Base-by-base conservation (phyloP, 2,797 vertebrate species). In the Scarus forsteni region DNA sequence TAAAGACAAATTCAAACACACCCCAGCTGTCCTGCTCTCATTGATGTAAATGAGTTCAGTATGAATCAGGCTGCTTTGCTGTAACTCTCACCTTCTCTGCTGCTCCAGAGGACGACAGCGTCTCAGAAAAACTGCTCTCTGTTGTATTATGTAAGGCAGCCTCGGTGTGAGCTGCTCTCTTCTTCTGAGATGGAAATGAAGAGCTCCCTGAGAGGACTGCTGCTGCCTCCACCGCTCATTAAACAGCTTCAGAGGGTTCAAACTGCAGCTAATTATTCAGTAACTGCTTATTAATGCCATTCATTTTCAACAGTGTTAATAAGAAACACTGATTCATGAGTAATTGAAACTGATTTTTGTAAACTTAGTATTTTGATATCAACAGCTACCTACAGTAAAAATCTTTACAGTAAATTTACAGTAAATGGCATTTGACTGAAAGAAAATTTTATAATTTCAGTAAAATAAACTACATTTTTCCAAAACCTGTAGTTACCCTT, bases 1-100 rank as follows among this genome's bases (percentile, higher is more conserved):
- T 92, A 91, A 92, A 93, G 81, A 77, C 53, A 81, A 82, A 78
- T 84, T 62, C 40, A 83, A 66, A 87, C 66, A 77, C 66, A 44
- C 16, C 73, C 18, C 42, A 6, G 10, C 18, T 35, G 51, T 0
- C 35, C 53, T 38, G 10, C 16, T 72, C 19, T 78, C 44, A 3
- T 77, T 63, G 7, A 53, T 77, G 11, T 36, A 61, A 43, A 45
- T 1, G 45, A n/a, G 18, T 9, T 12, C 35, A 18, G 34, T 6
- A 40, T 16, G 16, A 10, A 14, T 67, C 34, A 36, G 13, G 35
- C 18, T 5, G 35, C 39, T 52, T 14, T 14, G 52, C 57, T 50
- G 56, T 53, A 13, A 56, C 12, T 3, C 53, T 63, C 16, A 39
- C 51, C 56, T 35, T 19, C 7, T 52, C 45, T 56, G 54, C 44